Base-by-base conservation (phyloP, 1,140 invertebrate genomes). In the Zaprionus taronus region DNA sequence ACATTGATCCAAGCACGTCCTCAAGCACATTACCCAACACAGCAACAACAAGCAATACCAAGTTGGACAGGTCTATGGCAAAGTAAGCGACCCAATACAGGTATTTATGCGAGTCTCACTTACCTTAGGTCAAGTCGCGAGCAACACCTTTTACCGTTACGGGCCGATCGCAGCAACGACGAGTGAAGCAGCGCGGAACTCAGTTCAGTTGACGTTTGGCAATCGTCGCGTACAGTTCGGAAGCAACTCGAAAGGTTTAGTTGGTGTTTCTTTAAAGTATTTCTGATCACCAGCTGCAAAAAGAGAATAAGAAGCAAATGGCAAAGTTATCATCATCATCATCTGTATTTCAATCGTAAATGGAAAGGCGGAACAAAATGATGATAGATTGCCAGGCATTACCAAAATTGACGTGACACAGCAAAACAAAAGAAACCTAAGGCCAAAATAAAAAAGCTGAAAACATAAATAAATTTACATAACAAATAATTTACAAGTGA, bases 131-230 rank as follows among this genome's bases (percentile, higher is more conserved):
- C 81, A 83, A 75, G 70, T 67, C 58, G 75, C 63, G 58, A 68
- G 49, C 77, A 71, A 55, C 72, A 65, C 64, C 71, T 83, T 80
- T 53, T 70, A 89, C 83, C 77, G 79, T 74, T 72, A 58, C 31
- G 36, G 58, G 47, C 53, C 53, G 55, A 36, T 24, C 28, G 28
- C 60, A 49, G 17, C 47, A n/a, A 17, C n/a, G 20, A 3, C 47
- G n/a, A 51, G 20, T 17, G 2, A 17, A 47, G 41, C 41, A 24
- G 47, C 47, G 47, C 47, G 47, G 47, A 24, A 51, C 47, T 51
- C 9, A 22, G 47, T 51, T 89, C 85, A 89, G 85, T 89, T 60
- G 74, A 71, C 66, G 80, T 84, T 90, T 81, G 79, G 76, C 85
- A 68, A 68, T 89, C 65, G 85, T 60, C 62, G 85, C 57, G 85